These are phyloP conservation scores for Acrocera orbiculus DNA, from an alignment of 2,888 invertebrate species.

Conservation along the genomic window DNA sequence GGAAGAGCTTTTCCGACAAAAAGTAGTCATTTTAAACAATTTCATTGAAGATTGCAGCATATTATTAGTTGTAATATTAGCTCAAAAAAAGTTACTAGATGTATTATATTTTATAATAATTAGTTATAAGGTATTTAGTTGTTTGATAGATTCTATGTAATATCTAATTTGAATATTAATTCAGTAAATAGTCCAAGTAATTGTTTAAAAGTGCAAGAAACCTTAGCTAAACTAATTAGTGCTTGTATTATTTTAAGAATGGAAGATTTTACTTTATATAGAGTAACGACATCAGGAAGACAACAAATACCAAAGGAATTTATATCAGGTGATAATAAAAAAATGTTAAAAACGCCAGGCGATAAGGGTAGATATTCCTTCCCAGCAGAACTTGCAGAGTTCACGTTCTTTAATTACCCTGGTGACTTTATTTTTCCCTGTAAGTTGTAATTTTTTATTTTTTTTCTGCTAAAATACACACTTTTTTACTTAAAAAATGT, in stretches of 20 bases:
- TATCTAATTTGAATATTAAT: no score
- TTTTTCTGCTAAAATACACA: slow-evolving; percentile 1
- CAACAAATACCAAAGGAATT: slow-evolving; percentile 66
- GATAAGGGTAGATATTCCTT: slow-evolving; percentile 62
- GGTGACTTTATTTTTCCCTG: slow-evolving; percentile 76
- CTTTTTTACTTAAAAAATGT: background rate
- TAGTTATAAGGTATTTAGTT: slow-evolving; percentile 7
- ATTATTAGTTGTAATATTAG: slow-evolving; percentile 75
- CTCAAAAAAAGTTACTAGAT: slow-evolving; percentile 67
- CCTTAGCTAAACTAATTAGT: slow-evolving; percentile 76
- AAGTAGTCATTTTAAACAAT: no score
- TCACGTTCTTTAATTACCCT: slow-evolving; percentile 92
- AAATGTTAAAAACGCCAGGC: no score
- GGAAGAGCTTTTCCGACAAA: no score
- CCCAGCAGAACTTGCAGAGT: slow-evolving; percentile 88
- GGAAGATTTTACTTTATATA: slow-evolving; percentile 78
- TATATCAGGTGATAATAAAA: slow-evolving; percentile 39
- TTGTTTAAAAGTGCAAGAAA: no score
- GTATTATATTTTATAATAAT: slow-evolving; percentile 24
- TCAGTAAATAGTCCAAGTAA: no score
- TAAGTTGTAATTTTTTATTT: slow-evolving; percentile 31
- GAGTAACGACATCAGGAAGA: slow-evolving; percentile 58
- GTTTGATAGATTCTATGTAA: slow-evolving; percentile 12
- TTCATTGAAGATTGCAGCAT: slow-evolving; percentile 84
- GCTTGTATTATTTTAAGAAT: slow-evolving; percentile 77